These are phyloP conservation scores for Tragelaphus oryx DNA, from an alignment of 2,797 vertebrate genomes.

Conservation along the genomic window DNA sequence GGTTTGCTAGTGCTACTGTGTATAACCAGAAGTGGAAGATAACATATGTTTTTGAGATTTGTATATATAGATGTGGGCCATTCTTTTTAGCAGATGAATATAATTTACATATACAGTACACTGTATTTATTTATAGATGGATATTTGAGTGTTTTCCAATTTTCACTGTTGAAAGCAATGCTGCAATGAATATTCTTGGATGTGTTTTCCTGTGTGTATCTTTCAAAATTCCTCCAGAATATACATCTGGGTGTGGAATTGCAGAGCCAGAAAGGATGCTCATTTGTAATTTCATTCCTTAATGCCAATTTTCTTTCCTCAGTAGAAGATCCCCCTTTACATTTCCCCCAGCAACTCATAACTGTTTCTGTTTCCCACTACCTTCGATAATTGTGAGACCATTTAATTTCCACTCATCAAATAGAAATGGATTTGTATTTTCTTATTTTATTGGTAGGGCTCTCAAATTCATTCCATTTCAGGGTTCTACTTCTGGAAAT, in stretches of 20 bases:
- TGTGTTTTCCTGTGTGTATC: background rate
- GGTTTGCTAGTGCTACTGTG: background rate
- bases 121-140: conserved; percentile 50
- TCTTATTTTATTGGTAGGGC: background rate
- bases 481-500: background rate
- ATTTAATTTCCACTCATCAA: background rate
- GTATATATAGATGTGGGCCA: background rate
- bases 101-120: background rate
- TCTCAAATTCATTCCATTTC: background rate
- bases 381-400: background rate
- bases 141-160: conserved; percentile 26
- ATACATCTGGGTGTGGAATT: conserved; percentile 33
- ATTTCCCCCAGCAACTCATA: background rate
- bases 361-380: background rate
- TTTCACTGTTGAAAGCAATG: conserved; percentile 16
- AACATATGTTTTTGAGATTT: conserved; percentile 49
- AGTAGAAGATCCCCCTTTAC: background rate
- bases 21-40: conserved; percentile 17
- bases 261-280: background rate
- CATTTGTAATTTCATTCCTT: background rate
- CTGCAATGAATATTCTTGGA: background rate
- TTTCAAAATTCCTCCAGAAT: background rate
- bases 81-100: conserved; percentile 49
- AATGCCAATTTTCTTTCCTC: background rate
- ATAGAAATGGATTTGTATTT: background rate